phyloP scores from a whole-genome alignment of 30 jellyfish, hydroid and myxozoan genomes.

The Cassiopea andromeda region DNA sequence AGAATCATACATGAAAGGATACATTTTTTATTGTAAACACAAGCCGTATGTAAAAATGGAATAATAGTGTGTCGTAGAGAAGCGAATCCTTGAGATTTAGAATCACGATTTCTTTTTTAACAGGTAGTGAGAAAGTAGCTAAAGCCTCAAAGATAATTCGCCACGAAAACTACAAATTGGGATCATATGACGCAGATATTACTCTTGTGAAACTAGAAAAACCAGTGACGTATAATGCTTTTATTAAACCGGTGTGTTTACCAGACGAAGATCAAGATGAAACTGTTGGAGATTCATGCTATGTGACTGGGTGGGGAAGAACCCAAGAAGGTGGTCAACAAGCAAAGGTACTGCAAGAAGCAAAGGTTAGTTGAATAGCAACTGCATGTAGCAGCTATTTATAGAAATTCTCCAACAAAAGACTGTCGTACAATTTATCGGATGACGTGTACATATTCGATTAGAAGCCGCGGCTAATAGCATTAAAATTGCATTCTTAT shows the following conservation, averaged over 20 bases:
- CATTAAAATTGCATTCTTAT: no score
- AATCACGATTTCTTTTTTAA: neutral
- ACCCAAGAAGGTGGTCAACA: slow-evolving; percentile 13
- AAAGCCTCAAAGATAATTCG: slow-evolving; percentile 23
- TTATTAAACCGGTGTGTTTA: slow-evolving; percentile 35
- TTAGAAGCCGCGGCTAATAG: no score
- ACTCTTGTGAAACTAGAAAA: slow-evolving; percentile 34
- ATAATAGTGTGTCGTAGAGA: no score
- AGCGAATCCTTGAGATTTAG: no score
- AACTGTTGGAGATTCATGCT: slow-evolving; percentile 9
- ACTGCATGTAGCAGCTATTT: no score
- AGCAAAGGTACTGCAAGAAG: slow-evolving; percentile 46
- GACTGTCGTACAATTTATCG: no score
- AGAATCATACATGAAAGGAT: no score
- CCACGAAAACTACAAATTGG: slow-evolving; percentile 25
- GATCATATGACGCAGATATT: slow-evolving; percentile 45
- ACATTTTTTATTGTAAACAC: no score
- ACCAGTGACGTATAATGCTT: slow-evolving; percentile 24
- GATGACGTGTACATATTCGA: no score
- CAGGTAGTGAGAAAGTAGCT: slow-evolving; percentile 10
- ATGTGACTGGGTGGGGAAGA: slow-evolving; percentile 65
- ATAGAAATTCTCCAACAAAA: no score
- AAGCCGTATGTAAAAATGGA: no score
- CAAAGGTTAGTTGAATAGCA: neutral
- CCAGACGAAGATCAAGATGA: slow-evolving; percentile 42